Evolutionary conservation across 2,888 invertebrate species (phyloP).

Genomic region (Ephialtes manifestator): DNA sequence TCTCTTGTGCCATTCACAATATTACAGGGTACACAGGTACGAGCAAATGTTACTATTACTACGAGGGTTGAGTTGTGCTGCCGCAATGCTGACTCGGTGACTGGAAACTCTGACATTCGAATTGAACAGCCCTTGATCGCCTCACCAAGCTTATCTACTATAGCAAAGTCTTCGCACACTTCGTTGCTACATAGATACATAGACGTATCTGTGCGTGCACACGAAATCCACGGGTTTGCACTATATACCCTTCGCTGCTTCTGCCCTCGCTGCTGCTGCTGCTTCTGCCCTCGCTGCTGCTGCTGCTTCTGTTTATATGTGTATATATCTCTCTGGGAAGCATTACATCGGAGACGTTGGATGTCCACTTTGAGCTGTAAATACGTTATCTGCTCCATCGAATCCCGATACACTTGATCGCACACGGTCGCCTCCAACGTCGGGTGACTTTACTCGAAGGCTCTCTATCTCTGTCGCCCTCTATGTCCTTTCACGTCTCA

Average conservation of each 20-base stretch:
- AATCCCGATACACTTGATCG: slow-evolving; percentile 77
- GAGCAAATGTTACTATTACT: neutral
- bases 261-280: neutral
- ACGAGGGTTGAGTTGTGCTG: neutral
- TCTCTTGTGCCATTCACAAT: neutral
- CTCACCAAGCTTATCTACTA: neutral
- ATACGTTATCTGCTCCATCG: slow-evolving; percentile 77
- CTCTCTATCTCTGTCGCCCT: slow-evolving; percentile 13
- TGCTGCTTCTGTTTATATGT: neutral
- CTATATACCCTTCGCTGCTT: neutral
- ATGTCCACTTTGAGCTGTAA: slow-evolving; percentile 77
- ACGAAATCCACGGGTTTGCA: slow-evolving; percentile 48
- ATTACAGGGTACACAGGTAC: neutral
- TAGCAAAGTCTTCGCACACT: neutral
- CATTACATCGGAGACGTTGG: slow-evolving; percentile 59
- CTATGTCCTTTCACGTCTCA: neutral
- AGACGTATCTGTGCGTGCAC: slow-evolving; percentile 1
- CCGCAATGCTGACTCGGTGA: slow-evolving; percentile 16
- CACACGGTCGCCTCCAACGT: slow-evolving; percentile 70
- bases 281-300: neutral
- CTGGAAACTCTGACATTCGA: slow-evolving; percentile 17
- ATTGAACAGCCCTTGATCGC: slow-evolving; percentile 16
- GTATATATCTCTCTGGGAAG: slow-evolving; percentile 9
- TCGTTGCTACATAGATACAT: neutral
- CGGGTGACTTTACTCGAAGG: slow-evolving; percentile 43